Evolutionary conservation across 2,888 invertebrate genomes (phyloP).

Genomic region (Nipponacmea schrenckii): DNA sequence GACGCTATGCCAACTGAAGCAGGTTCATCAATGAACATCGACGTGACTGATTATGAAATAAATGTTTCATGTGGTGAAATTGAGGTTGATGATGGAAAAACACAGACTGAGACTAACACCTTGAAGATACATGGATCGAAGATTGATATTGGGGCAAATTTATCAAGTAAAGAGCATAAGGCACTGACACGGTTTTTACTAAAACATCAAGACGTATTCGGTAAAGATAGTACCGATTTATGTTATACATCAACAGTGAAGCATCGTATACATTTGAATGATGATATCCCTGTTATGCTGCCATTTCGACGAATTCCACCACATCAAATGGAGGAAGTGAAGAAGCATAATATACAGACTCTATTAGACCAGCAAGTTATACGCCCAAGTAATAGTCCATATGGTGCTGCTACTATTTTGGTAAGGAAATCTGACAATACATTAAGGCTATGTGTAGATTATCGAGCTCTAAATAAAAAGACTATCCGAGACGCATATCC

Average conservation of each 20-base stretch:
- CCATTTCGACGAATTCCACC: slow-evolving; percentile 32
- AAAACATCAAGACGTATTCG: slow-evolving; percentile 11
- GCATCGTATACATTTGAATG: slow-evolving; percentile 19
- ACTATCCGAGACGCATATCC: slow-evolving; percentile 31
- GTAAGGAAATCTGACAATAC: slow-evolving; percentile 29
- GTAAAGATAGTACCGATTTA: slow-evolving; percentile 22
- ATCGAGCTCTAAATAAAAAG: slow-evolving; percentile 28
- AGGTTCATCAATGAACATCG: not conserved
- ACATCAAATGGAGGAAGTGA: slow-evolving; percentile 27
- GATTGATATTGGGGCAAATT: too few species aligned
- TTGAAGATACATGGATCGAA: not conserved
- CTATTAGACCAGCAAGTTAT: slow-evolving; percentile 30
- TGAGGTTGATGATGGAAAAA: too few species aligned
- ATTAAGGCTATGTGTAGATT: slow-evolving; percentile 33
- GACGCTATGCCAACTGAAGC: too few species aligned
- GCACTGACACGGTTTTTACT: not conserved
- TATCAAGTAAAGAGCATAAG: too few species aligned
- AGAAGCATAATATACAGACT: slow-evolving; percentile 26
- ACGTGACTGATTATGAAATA: not conserved
- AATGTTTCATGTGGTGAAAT: not conserved
- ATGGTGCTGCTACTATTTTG: slow-evolving; percentile 29
- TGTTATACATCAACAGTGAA: slow-evolving; percentile 25
- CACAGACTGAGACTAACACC: too few species aligned
- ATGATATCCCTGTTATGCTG: slow-evolving; percentile 20
- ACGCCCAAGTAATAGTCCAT: slow-evolving; percentile 27